Conservation (phyloP, 2,113 vertebrate species). For the Gymnogyps californianus region DNA sequence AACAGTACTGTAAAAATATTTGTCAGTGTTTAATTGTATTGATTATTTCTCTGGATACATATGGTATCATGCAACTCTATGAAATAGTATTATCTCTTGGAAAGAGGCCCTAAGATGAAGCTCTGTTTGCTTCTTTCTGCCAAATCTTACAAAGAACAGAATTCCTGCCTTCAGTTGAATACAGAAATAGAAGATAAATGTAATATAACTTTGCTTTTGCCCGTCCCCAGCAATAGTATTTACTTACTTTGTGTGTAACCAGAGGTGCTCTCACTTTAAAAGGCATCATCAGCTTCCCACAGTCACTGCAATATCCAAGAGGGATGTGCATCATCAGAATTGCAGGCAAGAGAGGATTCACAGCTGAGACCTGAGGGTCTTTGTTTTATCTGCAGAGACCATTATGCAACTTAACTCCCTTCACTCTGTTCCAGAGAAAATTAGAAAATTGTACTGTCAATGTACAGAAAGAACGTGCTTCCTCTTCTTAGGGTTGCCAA, state of each 20-base stretch:
- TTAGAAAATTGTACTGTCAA: background rate
- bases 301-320: background rate
- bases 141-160: background rate
- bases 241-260: background rate
- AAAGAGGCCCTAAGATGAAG: background rate
- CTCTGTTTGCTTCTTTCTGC: background rate
- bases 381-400: background rate
- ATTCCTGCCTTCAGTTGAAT: background rate
- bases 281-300: background rate
- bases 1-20: background rate
- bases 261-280: background rate
- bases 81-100: background rate
- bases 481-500: background rate
- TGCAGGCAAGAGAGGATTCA: background rate
- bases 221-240: background rate
- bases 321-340: background rate
- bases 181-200: background rate
- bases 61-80: accelerated
- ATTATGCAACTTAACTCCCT: background rate
- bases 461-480: background rate
- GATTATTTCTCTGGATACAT: background rate
- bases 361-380: background rate
- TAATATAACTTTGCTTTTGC: background rate
- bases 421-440: background rate
- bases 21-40: background rate